phyloP scores from a whole-genome alignment of 2,797 vertebrate genomes.

The Hemitrygon akajei region DNA sequence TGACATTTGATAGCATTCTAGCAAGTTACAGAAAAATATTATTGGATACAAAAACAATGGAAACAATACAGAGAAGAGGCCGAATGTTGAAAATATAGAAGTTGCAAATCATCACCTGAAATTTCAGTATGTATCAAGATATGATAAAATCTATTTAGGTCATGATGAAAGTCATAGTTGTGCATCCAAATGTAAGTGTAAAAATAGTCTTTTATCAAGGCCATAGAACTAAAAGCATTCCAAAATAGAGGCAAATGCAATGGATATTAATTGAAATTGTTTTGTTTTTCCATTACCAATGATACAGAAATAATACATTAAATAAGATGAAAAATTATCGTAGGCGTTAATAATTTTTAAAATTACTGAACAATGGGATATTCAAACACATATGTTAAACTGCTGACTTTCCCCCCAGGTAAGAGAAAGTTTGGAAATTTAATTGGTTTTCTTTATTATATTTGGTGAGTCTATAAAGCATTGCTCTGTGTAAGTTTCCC shows the following conservation, averaged over 20 bases:
- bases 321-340: not conserved
- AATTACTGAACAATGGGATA: not conserved
- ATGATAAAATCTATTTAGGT: not conserved
- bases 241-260: not conserved
- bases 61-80: not conserved
- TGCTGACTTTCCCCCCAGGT: not conserved
- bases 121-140: not conserved
- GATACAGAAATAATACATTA: not conserved
- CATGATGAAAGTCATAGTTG: not conserved
- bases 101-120: not conserved
- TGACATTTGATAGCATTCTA: not conserved
- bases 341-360: not conserved
- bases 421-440: not conserved
- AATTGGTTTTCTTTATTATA: not conserved
- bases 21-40: not conserved
- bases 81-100: not conserved
- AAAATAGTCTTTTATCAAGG: not conserved
- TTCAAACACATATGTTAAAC: no score
- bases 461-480: not conserved
- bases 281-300: not conserved
- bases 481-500: not conserved
- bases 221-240: not conserved
- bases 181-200: not conserved
- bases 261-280: constrained; percentile 18
- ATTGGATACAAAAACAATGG: not conserved